A percentile compares a stretch with the other conserved stretches of the same genome.
These are phyloP conservation scores for Peromyscus aztecus DNA, from an alignment of 2,797 vertebrate genomes.

Conservation along the genomic window DNA sequence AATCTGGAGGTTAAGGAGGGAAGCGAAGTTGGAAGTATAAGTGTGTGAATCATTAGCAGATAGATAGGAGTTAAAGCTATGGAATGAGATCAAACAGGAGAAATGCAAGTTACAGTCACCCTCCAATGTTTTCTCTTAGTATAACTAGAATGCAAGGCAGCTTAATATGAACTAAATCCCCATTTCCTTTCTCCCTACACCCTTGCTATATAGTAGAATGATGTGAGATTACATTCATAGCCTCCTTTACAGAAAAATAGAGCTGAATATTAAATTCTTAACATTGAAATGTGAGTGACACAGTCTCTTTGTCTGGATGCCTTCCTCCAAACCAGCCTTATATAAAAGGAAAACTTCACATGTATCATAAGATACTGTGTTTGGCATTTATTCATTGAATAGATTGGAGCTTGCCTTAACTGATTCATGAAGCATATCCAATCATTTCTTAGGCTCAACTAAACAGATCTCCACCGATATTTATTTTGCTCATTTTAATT, in stretches of 20 bases:
- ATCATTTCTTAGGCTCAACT: slow-evolving; percentile 29
- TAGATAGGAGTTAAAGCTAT: not conserved
- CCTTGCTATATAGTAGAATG: not conserved
- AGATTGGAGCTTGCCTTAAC: slow-evolving; percentile 14
- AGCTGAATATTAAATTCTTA: not conserved
- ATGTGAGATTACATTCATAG: not conserved
- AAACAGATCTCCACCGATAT: slow-evolving; percentile 20
- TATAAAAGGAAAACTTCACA: not conserved
- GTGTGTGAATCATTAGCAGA: not conserved
- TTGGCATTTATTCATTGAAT: slow-evolving; percentile 5
- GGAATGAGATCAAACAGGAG: not conserved
- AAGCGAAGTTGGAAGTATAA: not conserved
- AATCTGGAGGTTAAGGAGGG: not conserved
- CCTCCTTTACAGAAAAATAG: not conserved
- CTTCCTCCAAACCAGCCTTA: not conserved
- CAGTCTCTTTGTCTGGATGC: not conserved
- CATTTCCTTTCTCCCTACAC: not conserved
- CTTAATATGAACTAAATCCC: not conserved
- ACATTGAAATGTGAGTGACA: not conserved
- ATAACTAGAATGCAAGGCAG: slow-evolving; percentile 4
- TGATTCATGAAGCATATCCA: slow-evolving; percentile 1
- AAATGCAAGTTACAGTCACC: not conserved
- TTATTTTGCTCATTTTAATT: slow-evolving; percentile 56
- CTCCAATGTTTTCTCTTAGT: not conserved
- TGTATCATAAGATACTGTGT: not conserved